Conservation (phyloP, 2,113 vertebrate species). For the Bos indicus region DNA sequence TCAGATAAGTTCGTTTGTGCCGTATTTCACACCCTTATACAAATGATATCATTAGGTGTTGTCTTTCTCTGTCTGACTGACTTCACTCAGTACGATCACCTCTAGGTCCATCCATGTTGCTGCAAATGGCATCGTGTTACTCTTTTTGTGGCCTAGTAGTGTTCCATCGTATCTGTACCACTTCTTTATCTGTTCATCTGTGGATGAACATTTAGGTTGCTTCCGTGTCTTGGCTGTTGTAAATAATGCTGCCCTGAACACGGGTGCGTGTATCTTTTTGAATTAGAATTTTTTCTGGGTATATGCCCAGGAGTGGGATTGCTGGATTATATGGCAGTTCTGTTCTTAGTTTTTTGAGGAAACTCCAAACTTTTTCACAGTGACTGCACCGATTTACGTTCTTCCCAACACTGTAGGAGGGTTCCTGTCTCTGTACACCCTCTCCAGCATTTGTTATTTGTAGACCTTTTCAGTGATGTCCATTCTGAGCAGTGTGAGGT, state of each 20-base stretch:
- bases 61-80: too few relatives aligned
- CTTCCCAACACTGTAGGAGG: not conserved
- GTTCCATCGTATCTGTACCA: rapidly evolving
- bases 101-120: not conserved
- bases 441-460: not conserved
- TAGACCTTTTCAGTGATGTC: not conserved
- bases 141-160: not conserved
- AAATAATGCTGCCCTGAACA: not conserved
- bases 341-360: not conserved
- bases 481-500: not conserved
- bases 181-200: not conserved
- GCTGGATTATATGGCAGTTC: not conserved
- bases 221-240: not conserved
- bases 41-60: rapidly evolving
- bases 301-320: not conserved
- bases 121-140: rapidly evolving
- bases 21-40: rapidly evolving
- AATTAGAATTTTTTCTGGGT: not conserved
- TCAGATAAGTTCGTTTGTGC: not conserved
- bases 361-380: not conserved
- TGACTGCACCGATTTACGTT: rapidly evolving
- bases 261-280: not conserved
- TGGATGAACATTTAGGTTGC: rapidly evolving
- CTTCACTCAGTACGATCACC: not conserved
- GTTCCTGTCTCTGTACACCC: rapidly evolving